Conservation (phyloP, 2,113 vertebrate genomes). For the Pan paniscus region DNA sequence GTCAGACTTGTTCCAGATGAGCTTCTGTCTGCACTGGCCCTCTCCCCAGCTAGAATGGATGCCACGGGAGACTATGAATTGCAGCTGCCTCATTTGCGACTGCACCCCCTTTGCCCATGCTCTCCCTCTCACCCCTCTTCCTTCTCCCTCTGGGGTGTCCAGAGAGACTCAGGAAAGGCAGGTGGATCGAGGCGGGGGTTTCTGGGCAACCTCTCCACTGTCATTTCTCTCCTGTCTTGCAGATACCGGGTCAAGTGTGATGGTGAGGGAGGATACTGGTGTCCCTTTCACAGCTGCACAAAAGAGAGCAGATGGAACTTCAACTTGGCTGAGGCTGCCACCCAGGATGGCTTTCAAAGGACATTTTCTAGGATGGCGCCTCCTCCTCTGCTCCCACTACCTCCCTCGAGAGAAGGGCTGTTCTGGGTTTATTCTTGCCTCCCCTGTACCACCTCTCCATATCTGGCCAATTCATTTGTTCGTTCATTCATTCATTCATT, state of each 20-base stretch:
- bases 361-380: background rate
- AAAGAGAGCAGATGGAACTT: background rate
- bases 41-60: background rate
- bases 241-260: background rate
- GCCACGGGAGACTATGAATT: no score
- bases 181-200: background rate
- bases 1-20: fast-evolving
- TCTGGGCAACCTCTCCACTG: background rate
- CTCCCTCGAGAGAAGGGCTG: background rate
- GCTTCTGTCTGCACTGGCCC: no score
- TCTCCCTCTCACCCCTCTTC: no score
- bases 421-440: background rate
- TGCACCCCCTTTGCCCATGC: fast-evolving
- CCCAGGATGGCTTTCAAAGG: background rate
- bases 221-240: background rate
- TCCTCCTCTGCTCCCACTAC: background rate
- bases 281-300: background rate
- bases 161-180: background rate
- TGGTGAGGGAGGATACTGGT: background rate
- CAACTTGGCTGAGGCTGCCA: background rate
- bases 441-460: background rate
- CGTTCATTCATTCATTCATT: no score
- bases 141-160: background rate
- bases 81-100: fast-evolving
- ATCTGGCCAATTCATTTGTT: background rate